A percentile compares a stretch with the other conserved stretches of the same genome.
Conservation (phyloP, 2,113 vertebrate genomes). For the Notarius quadriscutis region DNA sequence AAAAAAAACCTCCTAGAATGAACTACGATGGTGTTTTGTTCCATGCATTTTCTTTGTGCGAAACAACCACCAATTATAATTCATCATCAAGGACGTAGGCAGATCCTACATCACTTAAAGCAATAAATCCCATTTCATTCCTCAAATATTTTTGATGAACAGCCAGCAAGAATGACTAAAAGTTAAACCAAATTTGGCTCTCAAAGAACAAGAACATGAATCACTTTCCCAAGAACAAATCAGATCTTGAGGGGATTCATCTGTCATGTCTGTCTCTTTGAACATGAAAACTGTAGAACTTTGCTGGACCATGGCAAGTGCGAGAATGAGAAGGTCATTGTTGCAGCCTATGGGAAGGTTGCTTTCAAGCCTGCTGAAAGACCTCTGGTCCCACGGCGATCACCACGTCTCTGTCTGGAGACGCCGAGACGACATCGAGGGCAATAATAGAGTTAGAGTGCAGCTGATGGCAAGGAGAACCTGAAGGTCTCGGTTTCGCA, state of each 20-base stretch:
- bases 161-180: background rate
- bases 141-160: background rate
- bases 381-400: background rate
- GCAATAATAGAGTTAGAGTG: slow-evolving; percentile 43
- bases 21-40: slow-evolving; percentile 22
- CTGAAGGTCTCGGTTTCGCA: slow-evolving; percentile 8
- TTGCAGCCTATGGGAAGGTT: slow-evolving; percentile 52
- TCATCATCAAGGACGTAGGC: background rate
- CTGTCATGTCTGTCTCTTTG: background rate
- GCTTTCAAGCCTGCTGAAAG: slow-evolving; percentile 19
- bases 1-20: background rate
- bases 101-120: background rate
- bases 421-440: slow-evolving; percentile 40
- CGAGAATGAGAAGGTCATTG: slow-evolving; percentile 44
- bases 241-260: background rate
- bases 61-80: slow-evolving; percentile 23
- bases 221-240: background rate
- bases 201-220: background rate
- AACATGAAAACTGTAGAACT: slow-evolving; percentile 5
- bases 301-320: background rate
- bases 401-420: slow-evolving; percentile 29
- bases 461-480: slow-evolving; percentile 40
- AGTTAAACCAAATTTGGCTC: background rate
- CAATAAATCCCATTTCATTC: slow-evolving; percentile 11
- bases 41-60: background rate